Conservation (phyloP, 2,113 vertebrate genomes). For the Corythoichthys intestinalis region DNA sequence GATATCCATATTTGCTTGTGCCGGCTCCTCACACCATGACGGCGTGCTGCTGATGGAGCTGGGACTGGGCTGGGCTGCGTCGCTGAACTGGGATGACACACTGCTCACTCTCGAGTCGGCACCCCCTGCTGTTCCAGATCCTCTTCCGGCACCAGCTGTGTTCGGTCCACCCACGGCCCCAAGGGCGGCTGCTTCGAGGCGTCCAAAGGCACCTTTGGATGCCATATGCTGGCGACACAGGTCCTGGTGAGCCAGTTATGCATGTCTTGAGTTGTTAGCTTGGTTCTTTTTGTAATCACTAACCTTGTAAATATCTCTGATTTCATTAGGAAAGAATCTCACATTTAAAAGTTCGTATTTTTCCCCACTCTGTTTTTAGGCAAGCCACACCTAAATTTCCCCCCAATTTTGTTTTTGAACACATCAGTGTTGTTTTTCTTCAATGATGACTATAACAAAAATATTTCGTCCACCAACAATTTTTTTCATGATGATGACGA, state of each 20-base stretch:
- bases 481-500: too few species aligned
- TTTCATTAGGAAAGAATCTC: too few species aligned
- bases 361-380: too few species aligned
- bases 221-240: slow-evolving; percentile 98
- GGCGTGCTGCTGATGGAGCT: slow-evolving; percentile 96
- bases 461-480: too few species aligned
- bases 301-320: too few species aligned
- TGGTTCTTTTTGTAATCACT: not conserved
- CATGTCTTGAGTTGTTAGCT: slow-evolving; percentile 11
- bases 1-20: slow-evolving; percentile 98
- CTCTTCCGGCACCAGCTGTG: slow-evolving; percentile 18
- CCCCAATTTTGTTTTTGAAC: too few species aligned
- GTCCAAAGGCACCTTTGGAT: slow-evolving; percentile 85
- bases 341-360: too few species aligned
- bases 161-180: slow-evolving; percentile 55
- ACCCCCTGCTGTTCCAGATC: slow-evolving; percentile 12
- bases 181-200: slow-evolving; percentile 71
- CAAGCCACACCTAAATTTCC: too few species aligned
- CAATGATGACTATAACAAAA: too few species aligned
- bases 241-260: slow-evolving; percentile 75
- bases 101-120: slow-evolving; percentile 91
- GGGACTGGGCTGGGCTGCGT: slow-evolving; percentile 89
- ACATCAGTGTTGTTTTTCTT: too few species aligned
- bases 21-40: slow-evolving; percentile 96
- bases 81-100: slow-evolving; percentile 95